Evolutionary conservation across 2,797 vertebrate genomes (phyloP), one percentile per base, ranked within the genome.

Genomic region (Sebastes ruberrimus): DNA sequence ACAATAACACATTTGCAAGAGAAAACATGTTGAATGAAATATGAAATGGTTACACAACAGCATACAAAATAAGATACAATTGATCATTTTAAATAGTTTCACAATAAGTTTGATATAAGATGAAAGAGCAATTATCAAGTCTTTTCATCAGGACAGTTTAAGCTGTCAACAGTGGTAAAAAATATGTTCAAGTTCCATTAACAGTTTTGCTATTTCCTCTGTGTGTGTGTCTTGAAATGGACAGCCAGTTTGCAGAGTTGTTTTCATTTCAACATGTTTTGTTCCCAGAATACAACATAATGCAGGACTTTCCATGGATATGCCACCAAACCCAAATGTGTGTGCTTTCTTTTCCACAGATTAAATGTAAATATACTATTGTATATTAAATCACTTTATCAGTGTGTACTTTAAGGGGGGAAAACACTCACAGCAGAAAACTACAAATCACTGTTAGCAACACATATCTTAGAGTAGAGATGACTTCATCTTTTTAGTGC

Each of bases 71-170:
- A 91, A 94, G 94, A 92, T 94, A 90, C 86, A 91, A 74, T 80
- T 88, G 85, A 93, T 93, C 82, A 86, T 91, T 94, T 95, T 95
- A 96, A 96, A 96, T 96, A 96, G 90, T 92, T 88, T 92, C 91
- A 96, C 94, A 92, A 92, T 92, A 92, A 75, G 76, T 87, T 91
- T 89, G 88, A 93, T 95, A 90, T 92, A 94, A 83, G 78, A 90
- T 86, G 85, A 87, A 91, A 91, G 86, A 90, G 77, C 73, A 84
- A 82, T 71, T 62, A 83, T 90, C 84, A 85, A 86, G 85, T 85
- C 57, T 88, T 89, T 87, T 91, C 89, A 92, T 89, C 81, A 81
- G 86, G 79, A 91, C 84, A 92, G 78, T 89, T 83, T 88, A 93
- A 88, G 87, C 88, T 89, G 90, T 91, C 87, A 91, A 88, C 84